These are phyloP conservation scores for Melanocharis versteri DNA, from an alignment of 2,113 vertebrate species.

Conservation along the genomic window DNA sequence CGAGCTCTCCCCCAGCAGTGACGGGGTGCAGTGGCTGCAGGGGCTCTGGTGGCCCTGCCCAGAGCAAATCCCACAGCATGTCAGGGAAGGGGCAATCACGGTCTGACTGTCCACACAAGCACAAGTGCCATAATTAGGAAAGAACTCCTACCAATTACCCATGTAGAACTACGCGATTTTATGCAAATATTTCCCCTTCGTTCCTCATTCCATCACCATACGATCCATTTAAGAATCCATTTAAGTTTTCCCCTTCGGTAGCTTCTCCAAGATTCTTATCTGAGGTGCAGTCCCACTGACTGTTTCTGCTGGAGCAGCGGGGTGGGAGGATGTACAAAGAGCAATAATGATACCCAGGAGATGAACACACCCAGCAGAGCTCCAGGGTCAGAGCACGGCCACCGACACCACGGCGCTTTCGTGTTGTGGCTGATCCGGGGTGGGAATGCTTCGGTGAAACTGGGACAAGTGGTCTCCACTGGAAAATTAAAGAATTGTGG, in stretches of 20 bases:
- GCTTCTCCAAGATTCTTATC: background rate
- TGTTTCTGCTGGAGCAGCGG: background rate
- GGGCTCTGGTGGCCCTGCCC: background rate
- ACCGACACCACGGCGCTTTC: background rate
- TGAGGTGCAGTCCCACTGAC: background rate
- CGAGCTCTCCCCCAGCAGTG: background rate
- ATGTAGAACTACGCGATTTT: background rate
- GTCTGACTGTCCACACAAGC: background rate
- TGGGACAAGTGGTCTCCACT: background rate
- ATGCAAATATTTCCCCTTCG: background rate
- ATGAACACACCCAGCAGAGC: background rate
- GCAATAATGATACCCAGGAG: accelerated
- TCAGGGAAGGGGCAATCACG: background rate
- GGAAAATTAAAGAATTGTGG: background rate
- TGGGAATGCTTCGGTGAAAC: background rate
- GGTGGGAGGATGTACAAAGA: background rate
- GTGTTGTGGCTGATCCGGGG: background rate
- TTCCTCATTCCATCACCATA: background rate
- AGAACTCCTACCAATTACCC: background rate
- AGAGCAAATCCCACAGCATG: accelerated
- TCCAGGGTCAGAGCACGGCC: background rate
- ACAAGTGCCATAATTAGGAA: background rate
- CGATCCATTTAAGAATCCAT: background rate
- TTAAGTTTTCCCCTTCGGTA: background rate
- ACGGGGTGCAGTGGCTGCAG: background rate